Percentiles rank a stretch among this genome's conserved stretches.
Evolutionary conservation across 2,797 vertebrate genomes (phyloP).

Genomic region (Neosilurus mollespiculum): DNA sequence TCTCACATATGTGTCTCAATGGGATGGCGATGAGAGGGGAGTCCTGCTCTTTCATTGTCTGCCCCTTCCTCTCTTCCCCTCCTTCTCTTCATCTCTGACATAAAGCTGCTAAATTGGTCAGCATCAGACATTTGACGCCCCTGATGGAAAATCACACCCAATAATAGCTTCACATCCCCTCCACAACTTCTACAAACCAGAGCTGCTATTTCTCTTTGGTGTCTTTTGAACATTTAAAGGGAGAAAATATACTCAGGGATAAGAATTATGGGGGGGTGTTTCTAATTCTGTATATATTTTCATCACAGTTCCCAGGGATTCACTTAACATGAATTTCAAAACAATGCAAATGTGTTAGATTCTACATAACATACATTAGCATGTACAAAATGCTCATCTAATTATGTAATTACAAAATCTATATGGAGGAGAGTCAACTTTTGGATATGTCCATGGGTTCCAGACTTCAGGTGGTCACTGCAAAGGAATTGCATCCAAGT

Average conservation of each 20-base stretch:
- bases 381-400: constrained; percentile 6
- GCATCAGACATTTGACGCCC: constrained; percentile 62
- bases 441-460: too few relatives aligned
- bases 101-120: constrained; percentile 64
- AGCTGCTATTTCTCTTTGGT: constrained; percentile 36
- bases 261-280: background rate
- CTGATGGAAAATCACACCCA: constrained; percentile 69
- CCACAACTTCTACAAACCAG: constrained; percentile 52
- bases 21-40: background rate
- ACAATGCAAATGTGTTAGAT: background rate
- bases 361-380: background rate
- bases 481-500: too few relatives aligned
- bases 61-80: background rate
- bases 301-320: background rate
- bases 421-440: too few relatives aligned
- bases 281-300: background rate
- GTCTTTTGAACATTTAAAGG: constrained; percentile 45
- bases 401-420: constrained; percentile 6
- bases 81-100: constrained; percentile 27
- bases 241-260: background rate
- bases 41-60: background rate
- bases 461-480: too few relatives aligned
- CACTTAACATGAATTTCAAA: background rate
- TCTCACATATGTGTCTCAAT: background rate
- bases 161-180: constrained; percentile 70